phyloP scores from a whole-genome alignment of 1,140 invertebrate species.

The Zaprionus capensis region DNA sequence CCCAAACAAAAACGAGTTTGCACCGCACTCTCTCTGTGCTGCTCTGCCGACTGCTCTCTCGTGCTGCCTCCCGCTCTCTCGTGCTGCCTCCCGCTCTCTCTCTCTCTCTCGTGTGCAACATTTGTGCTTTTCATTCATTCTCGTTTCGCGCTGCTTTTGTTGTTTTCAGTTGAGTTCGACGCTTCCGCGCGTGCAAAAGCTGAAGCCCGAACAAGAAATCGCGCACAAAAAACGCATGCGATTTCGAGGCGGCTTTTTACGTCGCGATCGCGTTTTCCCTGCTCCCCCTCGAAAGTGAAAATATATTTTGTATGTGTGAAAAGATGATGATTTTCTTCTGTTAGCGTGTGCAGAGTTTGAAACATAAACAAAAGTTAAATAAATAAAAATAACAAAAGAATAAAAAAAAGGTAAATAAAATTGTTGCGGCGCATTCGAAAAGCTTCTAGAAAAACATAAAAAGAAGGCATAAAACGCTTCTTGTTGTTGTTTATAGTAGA shows the following conservation, averaged over 20 bases:
- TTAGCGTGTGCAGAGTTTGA: constrained; percentile 12
- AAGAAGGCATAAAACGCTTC: constrained; percentile 41
- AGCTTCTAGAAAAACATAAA: constrained; percentile 22
- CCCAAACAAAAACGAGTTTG: constrained; percentile 42
- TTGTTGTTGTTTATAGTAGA: constrained; percentile 36
- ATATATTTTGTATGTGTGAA: not conserved
- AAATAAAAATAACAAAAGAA: constrained; percentile 5
- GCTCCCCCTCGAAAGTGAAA: constrained; percentile 11
- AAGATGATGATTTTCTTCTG: constrained; percentile 32
- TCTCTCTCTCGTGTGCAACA: constrained; percentile 35
- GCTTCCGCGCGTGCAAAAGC: constrained; percentile 76
- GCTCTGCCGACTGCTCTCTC: constrained; percentile 6
- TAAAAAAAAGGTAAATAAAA: constrained; percentile 44
- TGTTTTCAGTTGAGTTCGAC: constrained; percentile 70
- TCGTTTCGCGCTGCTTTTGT: constrained; percentile 26
- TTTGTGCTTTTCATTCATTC: constrained; percentile 78
- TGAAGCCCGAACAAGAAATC: constrained; percentile 27
- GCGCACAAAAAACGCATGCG: constrained; percentile 45
- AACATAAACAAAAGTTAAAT: constrained; percentile 23
- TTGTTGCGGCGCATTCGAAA: not conserved
- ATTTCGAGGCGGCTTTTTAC: constrained; percentile 35
- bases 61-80: not conserved
- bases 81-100: not conserved
- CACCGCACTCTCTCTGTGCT: constrained; percentile 20
- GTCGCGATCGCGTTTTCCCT: constrained; percentile 16